Base-by-base conservation (phyloP, 2,888 invertebrate species). In the Spilosoma lubricipeda region DNA sequence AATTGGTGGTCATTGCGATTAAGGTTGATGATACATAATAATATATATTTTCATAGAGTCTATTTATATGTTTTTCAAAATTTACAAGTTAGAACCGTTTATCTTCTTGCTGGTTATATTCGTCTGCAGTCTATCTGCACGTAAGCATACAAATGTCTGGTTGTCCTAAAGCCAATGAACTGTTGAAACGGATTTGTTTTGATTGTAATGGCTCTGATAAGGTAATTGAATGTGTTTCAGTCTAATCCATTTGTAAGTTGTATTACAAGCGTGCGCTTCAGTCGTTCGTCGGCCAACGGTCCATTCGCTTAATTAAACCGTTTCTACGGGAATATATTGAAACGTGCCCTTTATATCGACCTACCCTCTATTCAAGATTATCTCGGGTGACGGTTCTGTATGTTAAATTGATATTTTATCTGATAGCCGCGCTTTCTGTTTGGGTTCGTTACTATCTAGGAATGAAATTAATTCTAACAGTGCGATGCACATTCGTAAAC, bases 281-380 rank as follows among this genome's bases (percentile, higher is more conserved):
- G 80, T 80, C 87, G 84, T 84, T 48, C 59, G 71, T 48, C 63
- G 63, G 20, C 30, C 66, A 42, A 45, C 18, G 59, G 78, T 87
- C 93, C 94, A 94, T 93, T 93, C 89, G 89, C 92, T 93, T 95
- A 94, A 95, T 95, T 94, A 94, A 94, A 93, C 90, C 90, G 89
- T 89, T 88, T 85, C 87, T 81, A 80, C 85, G 83, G 82, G 85
- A 86, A 85, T 86, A 85, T 77, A 87, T 82, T 83, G 82, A 81
- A 84, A 82, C 81, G 79, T 80, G 81, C 80, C 82, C 86, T 86
- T 87, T 87, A 85, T 80, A 74, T 48, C 66, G n/a, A 52, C 52
- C 71, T 77, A 74, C 79, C 71, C 74, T 71, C 82, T 77, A 86
- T 86, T 85, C 79, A 69, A 79, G 77, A 79, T 79, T 81, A 82